phyloP scores from a whole-genome alignment of 64 coral and sea anemone species.

The Porites australiensis region DNA sequence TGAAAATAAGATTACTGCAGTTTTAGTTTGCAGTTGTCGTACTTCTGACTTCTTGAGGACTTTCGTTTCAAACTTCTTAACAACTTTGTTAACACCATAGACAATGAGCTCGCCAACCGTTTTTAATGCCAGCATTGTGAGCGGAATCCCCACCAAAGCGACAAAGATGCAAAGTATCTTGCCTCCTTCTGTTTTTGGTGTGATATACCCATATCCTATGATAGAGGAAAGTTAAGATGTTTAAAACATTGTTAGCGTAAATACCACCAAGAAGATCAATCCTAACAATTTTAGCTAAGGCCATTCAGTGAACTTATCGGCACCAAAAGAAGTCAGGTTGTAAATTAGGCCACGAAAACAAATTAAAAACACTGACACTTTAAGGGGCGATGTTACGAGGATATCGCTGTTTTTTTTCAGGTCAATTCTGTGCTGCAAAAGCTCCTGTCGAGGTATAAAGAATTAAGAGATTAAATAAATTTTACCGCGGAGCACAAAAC shows the following conservation, averaged over 20 bases:
- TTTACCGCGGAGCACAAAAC: no score
- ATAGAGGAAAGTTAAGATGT: not conserved
- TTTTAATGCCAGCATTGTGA: conserved; percentile 7
- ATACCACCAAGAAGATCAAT: no score
- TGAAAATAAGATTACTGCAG: conserved; percentile 4
- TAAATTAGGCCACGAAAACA: no score
- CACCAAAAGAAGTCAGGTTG: no score
- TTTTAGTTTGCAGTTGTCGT: conserved; percentile 36
- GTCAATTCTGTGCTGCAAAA: no score
- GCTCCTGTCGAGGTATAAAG: no score
- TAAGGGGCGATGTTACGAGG: no score
- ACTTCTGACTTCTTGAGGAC: conserved; percentile 1
- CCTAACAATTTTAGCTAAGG: no score
- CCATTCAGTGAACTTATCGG: no score
- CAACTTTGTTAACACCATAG: not conserved
- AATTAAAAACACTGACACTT: no score
- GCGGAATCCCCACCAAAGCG: conserved; percentile 3
- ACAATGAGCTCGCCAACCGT: conserved; percentile 12
- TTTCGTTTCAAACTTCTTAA: conserved; percentile 16
- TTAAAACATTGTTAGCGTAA: not conserved
- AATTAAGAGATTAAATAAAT: no score
- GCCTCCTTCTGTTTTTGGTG: not conserved
- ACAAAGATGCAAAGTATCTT: not conserved
- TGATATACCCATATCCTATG: conserved; percentile 18
- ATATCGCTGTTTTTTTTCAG: no score